Evolutionary conservation across 2,888 invertebrate species (phyloP), one percentile per base, ranked within the genome.

Genomic region (Dryadula phaetusa): DNA sequence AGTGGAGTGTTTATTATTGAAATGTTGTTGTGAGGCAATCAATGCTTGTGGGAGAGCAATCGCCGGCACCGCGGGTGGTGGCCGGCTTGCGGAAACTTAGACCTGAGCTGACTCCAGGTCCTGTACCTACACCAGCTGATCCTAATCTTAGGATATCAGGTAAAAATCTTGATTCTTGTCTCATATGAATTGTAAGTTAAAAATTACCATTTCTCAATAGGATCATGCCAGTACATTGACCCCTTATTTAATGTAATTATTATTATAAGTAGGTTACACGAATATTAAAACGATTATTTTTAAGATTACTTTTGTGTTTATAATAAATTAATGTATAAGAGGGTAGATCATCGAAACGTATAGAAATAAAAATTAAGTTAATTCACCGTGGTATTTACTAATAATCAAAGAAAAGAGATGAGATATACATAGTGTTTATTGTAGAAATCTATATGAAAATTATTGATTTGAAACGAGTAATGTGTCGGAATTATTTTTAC

Each of bases 21-120:
- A 78, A 86, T 91, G 88, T 84, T 84, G 82, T 87, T 82, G 81
- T 85, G 82, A 74, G 84, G 88, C 81, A 79, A 92, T 92, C 81
- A 79, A 92, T 92, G 92, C 87, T 92, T 77, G 91, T 92, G 79
- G 91, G 92, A 71, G 92, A 92, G 81, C 90, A 86, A 74, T 88
- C 92, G 75, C 92, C 92, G 90, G 92, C 92, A 79, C 92, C 92
- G 77, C 88, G 92, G 73, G 92, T 92, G 91, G 92, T 92, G 87
- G 92, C 92, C 86, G 92, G 92, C 74, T 80, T 92, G 75, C 85
- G 90, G 80, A 92, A 92, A 80, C 86, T 92, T 54, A 86, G 87
- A 67, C 92, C 92, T 65, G 92, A 92, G 81, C 77, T 92, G 67
- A 92, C 92, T 66, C 92, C 92, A 68, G 91, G 88, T 76, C 92